Evolutionary conservation across 1,140 invertebrate genomes (phyloP).

Genomic region (Neotoxoptera formosana): DNA sequence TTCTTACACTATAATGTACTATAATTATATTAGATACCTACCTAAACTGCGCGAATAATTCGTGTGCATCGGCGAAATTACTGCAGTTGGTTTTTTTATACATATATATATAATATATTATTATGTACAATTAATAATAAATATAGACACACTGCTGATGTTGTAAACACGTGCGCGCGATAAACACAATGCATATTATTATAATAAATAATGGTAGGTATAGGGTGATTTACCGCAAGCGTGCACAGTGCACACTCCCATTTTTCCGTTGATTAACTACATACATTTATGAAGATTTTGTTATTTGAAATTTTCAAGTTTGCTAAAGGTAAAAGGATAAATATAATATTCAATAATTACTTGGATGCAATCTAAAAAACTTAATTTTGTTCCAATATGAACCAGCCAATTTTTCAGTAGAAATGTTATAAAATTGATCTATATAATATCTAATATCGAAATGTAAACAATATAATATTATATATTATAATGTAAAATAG

Average conservation of each 20-base stretch:
- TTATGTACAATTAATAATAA: too few relatives aligned
- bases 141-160: background rate
- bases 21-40: too few relatives aligned
- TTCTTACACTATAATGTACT: too few relatives aligned
- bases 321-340: too few relatives aligned
- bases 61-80: background rate
- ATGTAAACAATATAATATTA: too few relatives aligned
- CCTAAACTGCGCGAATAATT: background rate
- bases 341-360: too few relatives aligned
- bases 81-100: background rate
- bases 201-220: background rate
- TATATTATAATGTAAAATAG: background rate
- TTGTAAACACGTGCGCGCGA: background rate
- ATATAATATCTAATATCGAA: too few relatives aligned
- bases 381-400: too few relatives aligned
- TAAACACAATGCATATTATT: background rate
- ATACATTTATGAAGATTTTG: background rate
- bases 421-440: too few relatives aligned
- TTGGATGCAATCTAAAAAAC: too few relatives aligned
- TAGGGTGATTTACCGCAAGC: background rate
- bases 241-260: background rate
- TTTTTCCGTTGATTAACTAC: background rate
- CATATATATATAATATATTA: background rate
- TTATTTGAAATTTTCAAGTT: background rate
- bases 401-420: too few relatives aligned